Evolutionary conservation across 2,888 invertebrate species (phyloP), one percentile per base, ranked within the genome.

Genomic region (Sarcophaga rosellei): DNA sequence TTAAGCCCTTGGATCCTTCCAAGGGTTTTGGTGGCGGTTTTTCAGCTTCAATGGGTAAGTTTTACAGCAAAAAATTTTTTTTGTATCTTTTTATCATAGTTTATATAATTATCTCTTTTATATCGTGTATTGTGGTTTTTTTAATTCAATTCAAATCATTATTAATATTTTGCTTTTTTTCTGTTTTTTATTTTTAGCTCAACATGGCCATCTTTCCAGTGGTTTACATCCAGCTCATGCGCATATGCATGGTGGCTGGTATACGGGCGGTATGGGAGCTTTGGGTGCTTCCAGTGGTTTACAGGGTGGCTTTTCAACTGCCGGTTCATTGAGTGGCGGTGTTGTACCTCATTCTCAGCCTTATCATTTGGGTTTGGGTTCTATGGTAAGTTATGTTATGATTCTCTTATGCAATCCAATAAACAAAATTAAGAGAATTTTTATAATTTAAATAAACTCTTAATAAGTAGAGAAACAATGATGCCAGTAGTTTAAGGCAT

Each of bases 1-100:
- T 98, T 95, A 98, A 98, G 93, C 98, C 98, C 78, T 94, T 98
- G 90, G 98, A 98, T 93, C 95, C 95, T 68, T 95, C 96, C 85
- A 96, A 95, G 93, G 95, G 96, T 90, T 96, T 96, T 92, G 96
- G 96, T 68, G 96, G 96, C 76, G 96, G 96, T 63, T 96, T 96
- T 90, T 96, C 96, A 90, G 96, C 96, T 81, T 96, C 95, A 92
- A 96, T 96, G 95, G 95, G 96, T 95, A 91, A 94, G 94, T 92
- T 81, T 12, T n/a, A 4, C 12, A 8, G 10, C n/a, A 25, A 44
- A 45, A 4, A 10, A 23, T 25, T 75, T 4, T 74, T 12, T 35
- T 62, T 20, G n/a, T 59, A 20, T 53, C 1, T 35, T 35, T 35
- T 10, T 35, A 35, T 35, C 8, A 35, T 35, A 35, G 35, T 63